Conservation (phyloP, 2,797 vertebrate species). For the Paratrypauchen microcephalus region DNA sequence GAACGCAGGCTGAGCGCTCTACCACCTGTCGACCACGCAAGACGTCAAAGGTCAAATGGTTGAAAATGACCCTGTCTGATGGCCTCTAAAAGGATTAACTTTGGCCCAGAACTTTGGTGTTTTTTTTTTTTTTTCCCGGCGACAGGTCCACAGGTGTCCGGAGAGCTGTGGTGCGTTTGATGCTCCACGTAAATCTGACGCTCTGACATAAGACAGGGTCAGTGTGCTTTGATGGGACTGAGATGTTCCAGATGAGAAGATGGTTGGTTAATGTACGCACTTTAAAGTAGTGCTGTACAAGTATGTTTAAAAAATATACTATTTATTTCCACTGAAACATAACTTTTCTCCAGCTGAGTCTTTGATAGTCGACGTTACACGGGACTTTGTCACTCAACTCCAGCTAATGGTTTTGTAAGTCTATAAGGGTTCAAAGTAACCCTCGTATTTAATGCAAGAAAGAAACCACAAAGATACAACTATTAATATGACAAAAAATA, state of each 20-base stretch:
- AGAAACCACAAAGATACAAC: neutral
- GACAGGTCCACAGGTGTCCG: constrained; percentile 52
- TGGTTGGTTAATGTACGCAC: constrained; percentile 7
- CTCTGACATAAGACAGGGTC: constrained; percentile 20
- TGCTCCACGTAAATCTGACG: constrained; percentile 62
- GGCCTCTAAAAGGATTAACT: constrained; percentile 58
- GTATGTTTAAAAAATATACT: neutral
- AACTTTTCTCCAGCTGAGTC: constrained; percentile 1
- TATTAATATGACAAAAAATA: neutral
- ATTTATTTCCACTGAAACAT: neutral
- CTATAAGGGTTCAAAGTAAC: neutral
- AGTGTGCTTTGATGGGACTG: constrained; percentile 28
- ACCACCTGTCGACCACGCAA: constrained; percentile 56
- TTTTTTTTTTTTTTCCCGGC: constrained; percentile 57
- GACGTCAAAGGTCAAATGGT: constrained; percentile 31
- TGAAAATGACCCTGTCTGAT: constrained; percentile 55
- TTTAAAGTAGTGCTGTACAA: constrained; percentile 11
- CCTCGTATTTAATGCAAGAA: neutral
- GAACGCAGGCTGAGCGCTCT: constrained; percentile 33
- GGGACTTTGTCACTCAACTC: neutral
- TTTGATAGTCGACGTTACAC: neutral
- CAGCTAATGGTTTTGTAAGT: constrained; percentile 4
- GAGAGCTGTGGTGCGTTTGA: constrained; percentile 57
- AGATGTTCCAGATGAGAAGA: constrained; percentile 18
- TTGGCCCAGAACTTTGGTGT: constrained; percentile 56